Percentiles rank a stretch among this genome's conserved stretches.
phyloP scores from a whole-genome alignment of 2,888 invertebrate genomes.

The Plagiodera versicolora region DNA sequence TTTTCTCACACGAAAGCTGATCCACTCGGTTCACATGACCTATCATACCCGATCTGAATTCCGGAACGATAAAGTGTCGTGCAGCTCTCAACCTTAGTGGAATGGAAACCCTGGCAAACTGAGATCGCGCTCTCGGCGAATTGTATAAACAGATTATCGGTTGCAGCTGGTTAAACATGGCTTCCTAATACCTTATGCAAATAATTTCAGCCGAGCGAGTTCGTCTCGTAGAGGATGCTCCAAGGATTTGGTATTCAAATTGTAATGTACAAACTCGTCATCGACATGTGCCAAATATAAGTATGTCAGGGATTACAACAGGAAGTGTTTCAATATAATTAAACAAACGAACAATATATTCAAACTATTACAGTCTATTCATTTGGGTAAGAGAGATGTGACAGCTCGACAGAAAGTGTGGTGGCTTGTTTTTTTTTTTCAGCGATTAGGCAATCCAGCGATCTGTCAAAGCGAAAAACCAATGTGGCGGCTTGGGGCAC shows the following conservation, averaged over 20 bases:
- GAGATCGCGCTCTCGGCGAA: conserved; percentile 24
- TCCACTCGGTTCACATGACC: neutral
- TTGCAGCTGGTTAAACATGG: conserved; percentile 38
- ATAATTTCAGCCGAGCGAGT: conserved; percentile 21
- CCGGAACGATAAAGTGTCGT: conserved; percentile 18
- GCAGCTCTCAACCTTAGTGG: conserved; percentile 16
- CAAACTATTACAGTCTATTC: too few relatives aligned
- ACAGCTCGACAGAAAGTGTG: too few relatives aligned
- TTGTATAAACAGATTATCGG: conserved; percentile 38
- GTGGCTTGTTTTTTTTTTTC: too few relatives aligned
- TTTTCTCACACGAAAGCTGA: too few relatives aligned
- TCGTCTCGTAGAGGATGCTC: conserved; percentile 1
- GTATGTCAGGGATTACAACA: neutral
- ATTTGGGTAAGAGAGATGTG: too few relatives aligned
- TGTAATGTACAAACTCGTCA: conserved; percentile 26
- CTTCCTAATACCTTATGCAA: conserved; percentile 34
- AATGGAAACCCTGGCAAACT: conserved; percentile 28
- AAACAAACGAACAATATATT: too few relatives aligned
- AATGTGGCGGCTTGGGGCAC: too few relatives aligned
- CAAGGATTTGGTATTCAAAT: conserved; percentile 30
- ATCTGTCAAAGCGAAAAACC: too few relatives aligned
- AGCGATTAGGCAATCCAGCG: too few relatives aligned
- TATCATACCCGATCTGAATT: neutral
- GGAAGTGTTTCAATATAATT: too few relatives aligned
- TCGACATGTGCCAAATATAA: neutral